Evolutionary conservation across 2,113 vertebrate genomes (phyloP), one percentile per base, ranked within the genome.

Genomic region (Pycnonotus jocosus): DNA sequence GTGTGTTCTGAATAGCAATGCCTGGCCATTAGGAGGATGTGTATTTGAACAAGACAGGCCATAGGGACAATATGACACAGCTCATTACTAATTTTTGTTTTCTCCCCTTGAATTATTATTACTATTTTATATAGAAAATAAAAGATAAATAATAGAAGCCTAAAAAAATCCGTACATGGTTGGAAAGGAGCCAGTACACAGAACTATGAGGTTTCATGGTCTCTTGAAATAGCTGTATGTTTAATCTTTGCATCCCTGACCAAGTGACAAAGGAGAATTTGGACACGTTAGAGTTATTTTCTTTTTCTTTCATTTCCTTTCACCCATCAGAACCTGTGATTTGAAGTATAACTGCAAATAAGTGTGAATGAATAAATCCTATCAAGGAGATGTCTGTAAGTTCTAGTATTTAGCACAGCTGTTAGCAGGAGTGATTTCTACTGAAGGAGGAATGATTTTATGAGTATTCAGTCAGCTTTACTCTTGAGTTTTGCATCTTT

Each of bases 161-260:
- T 31, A 18, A 51, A 50, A 5, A 56, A 17, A 25, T 35, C 13
- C 1, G 7, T 57, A 17, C 2, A 11, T 31, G 4, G 1, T 5
- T 90, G 30, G 28, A 70, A 85, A 54, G 11, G 4, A 30, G 11
- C 6, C 35, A 13, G 15, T 51, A 22, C 7, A 33, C 11, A 53
- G 37, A 70, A 70, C 45, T 62, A 27, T 5, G 17, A 15, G 15
- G 3, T 86, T 62, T 85, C 9, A 1, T 47, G 7, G 2, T 38
- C 25, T 71, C 56, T 60, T 53, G 30, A 90, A 60, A 40, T 50
- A 21, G 53, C 4, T 0, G 0, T 33, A 22, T 0, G 0, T 82
- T 78, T 15, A 25, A 30, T 37, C 48, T 53, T 54, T 42, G 16
- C 14, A 62, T 2, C 6, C n/a, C 25, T 60, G 35, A 58, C 64